Percentiles rank a stretch among this genome's conserved stretches.
phyloP scores from a whole-genome alignment of 2,888 invertebrate genomes.

The Meteorus colon region DNA sequence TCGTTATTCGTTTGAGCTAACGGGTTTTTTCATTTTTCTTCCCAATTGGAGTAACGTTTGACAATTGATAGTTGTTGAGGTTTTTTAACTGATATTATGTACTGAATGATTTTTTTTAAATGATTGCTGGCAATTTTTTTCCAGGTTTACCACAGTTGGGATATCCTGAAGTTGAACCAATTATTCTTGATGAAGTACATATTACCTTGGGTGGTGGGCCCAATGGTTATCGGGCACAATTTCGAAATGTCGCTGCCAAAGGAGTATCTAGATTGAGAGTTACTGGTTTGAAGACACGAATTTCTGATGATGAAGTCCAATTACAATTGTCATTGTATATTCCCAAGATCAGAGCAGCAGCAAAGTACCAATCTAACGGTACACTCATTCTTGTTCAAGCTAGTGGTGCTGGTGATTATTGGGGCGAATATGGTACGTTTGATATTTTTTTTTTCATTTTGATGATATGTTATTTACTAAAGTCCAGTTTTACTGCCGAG shows the following conservation, averaged over 20 bases:
- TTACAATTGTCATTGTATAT: slow-evolving; percentile 87
- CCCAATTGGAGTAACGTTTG: too few relatives aligned
- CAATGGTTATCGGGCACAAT: slow-evolving; percentile 87
- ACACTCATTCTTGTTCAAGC: slow-evolving; percentile 86
- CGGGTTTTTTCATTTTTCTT: not conserved
- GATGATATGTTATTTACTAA: too few relatives aligned
- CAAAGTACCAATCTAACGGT: slow-evolving; percentile 87
- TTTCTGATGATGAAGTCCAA: slow-evolving; percentile 80
- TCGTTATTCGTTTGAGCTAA: not conserved
- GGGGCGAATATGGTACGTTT: slow-evolving; percentile 88
- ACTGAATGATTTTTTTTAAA: not conserved
- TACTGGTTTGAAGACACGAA: slow-evolving; percentile 82
- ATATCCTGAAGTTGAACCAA: slow-evolving; percentile 79
- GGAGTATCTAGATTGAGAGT: slow-evolving; percentile 88
- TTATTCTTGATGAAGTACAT: slow-evolving; percentile 87
- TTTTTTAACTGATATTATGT: not conserved
- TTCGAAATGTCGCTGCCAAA: slow-evolving; percentile 85
- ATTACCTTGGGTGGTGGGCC: slow-evolving; percentile 87
- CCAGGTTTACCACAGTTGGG: slow-evolving; percentile 69
- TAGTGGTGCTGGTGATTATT: slow-evolving; percentile 90
- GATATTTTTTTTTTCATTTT: not conserved
- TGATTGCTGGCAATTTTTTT: slow-evolving; percentile 28
- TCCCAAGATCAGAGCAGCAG: slow-evolving; percentile 85
- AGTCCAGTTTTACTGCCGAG: too few relatives aligned
- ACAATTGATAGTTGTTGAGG: not conserved